Conservation (phyloP, 2,888 invertebrate species). For the Mechanitis messenoides region DNA sequence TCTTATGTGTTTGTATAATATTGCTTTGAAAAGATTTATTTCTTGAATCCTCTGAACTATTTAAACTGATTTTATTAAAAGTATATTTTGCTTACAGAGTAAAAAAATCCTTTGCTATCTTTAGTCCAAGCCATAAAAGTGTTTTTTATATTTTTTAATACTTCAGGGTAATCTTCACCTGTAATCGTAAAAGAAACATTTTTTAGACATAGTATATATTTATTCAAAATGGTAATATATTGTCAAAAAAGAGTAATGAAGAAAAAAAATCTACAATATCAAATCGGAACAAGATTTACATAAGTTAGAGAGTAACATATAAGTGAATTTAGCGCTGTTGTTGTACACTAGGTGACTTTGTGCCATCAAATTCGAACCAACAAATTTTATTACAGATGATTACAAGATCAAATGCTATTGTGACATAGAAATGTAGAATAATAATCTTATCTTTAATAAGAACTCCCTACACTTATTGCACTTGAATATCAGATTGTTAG, state of each 20-base stretch:
- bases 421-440: constrained; percentile 2
- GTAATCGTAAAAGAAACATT: constrained; percentile 29
- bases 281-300: constrained; percentile 16
- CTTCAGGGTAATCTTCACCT: constrained; percentile 91
- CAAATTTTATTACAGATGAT: not conserved
- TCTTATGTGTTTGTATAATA: too few species aligned
- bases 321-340: not conserved
- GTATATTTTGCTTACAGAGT: constrained; percentile 79
- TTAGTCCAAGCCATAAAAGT: constrained; percentile 95
- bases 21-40: not conserved
- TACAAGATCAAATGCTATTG: constrained; percentile 1
- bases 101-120: constrained; percentile 96
- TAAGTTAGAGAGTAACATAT: not conserved
- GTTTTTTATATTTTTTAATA: constrained; percentile 93
- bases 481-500: constrained; percentile 9
- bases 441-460: not conserved
- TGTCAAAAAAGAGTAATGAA: constrained; percentile 15
- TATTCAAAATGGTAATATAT: not conserved
- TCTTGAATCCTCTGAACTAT: not conserved
- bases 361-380: not conserved
- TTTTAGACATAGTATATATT: too few species aligned
- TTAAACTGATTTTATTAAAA: not conserved
- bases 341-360: not conserved
- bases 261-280: constrained; percentile 14
- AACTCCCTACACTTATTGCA: constrained; percentile 4